phyloP scores from a whole-genome alignment of 2,113 vertebrate genomes.

The Misgurnus mizolepis region DNA sequence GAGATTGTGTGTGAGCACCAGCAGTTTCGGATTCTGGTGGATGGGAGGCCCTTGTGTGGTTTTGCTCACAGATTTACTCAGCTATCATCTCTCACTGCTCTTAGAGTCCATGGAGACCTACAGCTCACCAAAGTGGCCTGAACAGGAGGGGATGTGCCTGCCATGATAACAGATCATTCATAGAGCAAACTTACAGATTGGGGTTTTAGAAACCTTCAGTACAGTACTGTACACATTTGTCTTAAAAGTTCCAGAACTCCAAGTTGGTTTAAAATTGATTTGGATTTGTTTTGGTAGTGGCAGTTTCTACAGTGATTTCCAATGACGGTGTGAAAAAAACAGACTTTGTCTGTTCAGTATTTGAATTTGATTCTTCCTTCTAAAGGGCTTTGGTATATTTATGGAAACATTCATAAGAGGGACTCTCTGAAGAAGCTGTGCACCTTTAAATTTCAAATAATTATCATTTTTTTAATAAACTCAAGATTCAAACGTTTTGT shows the following conservation, averaged over 20 bases:
- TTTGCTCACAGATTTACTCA: slow-evolving; percentile 80
- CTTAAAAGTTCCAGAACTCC: background rate
- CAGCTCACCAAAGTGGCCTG: slow-evolving; percentile 89
- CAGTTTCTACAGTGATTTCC: background rate
- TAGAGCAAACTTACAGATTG: background rate
- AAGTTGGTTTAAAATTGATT: background rate
- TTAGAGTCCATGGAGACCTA: slow-evolving; percentile 82
- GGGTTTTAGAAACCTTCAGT: background rate
- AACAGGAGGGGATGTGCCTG: slow-evolving; percentile 32
- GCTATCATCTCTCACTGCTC: slow-evolving; percentile 79
- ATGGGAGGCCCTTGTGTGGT: slow-evolving; percentile 86
- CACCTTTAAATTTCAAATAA: too few species aligned
- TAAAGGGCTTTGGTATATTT: background rate
- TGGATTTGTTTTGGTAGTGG: background rate
- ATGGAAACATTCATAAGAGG: background rate
- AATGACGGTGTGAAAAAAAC: background rate
- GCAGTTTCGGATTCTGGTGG: slow-evolving; percentile 86
- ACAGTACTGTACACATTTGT: slow-evolving; percentile 12
- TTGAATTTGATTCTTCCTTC: background rate
- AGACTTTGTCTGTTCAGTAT: too few species aligned
- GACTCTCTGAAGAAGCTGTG: background rate
- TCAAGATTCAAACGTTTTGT: too few species aligned
- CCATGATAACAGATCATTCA: background rate
- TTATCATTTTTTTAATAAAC: too few species aligned
- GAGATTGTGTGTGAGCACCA: slow-evolving; percentile 91